Evolutionary conservation across 64 coral and sea anemone genomes (phyloP).

Genomic region (Stichodactyla mertensii): DNA sequence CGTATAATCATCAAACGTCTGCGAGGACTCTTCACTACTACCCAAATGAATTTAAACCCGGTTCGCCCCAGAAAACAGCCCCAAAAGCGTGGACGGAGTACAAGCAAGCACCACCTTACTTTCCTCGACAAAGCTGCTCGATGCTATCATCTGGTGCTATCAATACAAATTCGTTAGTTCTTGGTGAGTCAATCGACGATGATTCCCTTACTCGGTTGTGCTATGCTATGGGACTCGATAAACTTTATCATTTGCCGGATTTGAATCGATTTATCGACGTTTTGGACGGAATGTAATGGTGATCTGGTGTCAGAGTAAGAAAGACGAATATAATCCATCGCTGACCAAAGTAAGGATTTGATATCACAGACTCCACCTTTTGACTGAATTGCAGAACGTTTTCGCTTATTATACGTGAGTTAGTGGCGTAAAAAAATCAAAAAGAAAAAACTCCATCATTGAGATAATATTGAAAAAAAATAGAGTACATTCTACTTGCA

Average conservation of each 20-base stretch:
- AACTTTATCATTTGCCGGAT: conserved; percentile 23
- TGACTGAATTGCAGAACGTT: no score
- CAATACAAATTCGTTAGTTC: background rate
- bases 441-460: no score
- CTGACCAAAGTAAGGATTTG: background rate
- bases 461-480: no score
- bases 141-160: background rate
- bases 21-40: background rate
- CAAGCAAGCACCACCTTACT: background rate
- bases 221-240: conserved; percentile 22
- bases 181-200: conserved; percentile 2
- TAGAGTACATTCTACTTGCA: no score
- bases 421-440: no score
- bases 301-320: background rate
- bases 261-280: background rate
- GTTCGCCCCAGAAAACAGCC: background rate
- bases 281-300: background rate
- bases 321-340: background rate
- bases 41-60: background rate
- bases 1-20: background rate
- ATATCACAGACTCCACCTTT: background rate
- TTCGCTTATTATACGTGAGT: no score
- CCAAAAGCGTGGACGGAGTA: background rate
- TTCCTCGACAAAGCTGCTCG: background rate
- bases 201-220: background rate